Evolutionary conservation across 1,140 invertebrate species (phyloP).

Genomic region (Bombus waltoni): DNA sequence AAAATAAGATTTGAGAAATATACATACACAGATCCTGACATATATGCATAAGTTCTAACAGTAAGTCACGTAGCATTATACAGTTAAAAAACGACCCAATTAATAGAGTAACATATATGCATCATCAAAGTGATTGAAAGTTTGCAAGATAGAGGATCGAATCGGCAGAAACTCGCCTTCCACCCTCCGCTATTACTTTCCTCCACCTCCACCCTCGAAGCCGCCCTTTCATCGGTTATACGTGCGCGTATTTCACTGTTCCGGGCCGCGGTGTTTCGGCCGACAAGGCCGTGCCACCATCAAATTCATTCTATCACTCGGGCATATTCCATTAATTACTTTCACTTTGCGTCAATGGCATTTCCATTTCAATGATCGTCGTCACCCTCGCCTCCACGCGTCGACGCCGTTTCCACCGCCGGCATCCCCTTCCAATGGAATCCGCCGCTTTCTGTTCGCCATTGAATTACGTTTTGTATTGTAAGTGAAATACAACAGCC

Average conservation of each 20-base stretch:
- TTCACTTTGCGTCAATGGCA: slow-evolving; percentile 74
- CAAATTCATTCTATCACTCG: slow-evolving; percentile 68
- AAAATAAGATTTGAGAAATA: too few relatives aligned
- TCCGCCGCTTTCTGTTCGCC: slow-evolving; percentile 42
- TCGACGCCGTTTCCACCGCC: slow-evolving; percentile 45
- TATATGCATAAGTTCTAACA: not conserved
- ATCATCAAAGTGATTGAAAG: not conserved
- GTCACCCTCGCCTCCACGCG: slow-evolving; percentile 32
- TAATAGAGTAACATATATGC: not conserved
- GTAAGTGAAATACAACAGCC: slow-evolving; percentile 62
- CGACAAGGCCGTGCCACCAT: slow-evolving; percentile 63
- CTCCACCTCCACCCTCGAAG: not conserved
- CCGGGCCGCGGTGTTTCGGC: slow-evolving; percentile 20
- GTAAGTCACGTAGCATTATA: not conserved
- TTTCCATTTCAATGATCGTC: slow-evolving; percentile 72
- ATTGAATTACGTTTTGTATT: slow-evolving; percentile 65
- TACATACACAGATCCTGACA: too few relatives aligned
- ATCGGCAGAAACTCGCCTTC: not conserved
- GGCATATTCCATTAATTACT: slow-evolving; percentile 73
- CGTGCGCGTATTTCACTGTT: slow-evolving; percentile 47
- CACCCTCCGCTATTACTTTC: not conserved
- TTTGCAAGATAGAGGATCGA: not conserved
- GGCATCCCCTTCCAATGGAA: slow-evolving; percentile 58
- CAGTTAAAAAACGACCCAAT: not conserved
- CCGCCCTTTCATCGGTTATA: not conserved